Evolutionary conservation across 2,888 invertebrate genomes (phyloP).

Genomic region (Tigriopus californicus): DNA sequence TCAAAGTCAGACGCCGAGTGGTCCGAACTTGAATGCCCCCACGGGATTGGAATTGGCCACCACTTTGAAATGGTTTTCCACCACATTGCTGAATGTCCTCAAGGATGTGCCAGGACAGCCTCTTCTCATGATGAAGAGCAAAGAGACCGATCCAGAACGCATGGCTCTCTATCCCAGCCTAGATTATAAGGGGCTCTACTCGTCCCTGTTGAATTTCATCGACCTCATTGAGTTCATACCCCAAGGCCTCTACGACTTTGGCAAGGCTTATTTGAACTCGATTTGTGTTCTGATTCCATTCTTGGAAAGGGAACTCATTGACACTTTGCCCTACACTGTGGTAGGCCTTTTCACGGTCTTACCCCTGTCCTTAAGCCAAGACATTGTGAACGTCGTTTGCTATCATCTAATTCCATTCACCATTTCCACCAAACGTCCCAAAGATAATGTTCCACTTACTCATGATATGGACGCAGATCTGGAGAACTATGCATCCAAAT

Average conservation of each 20-base stretch:
- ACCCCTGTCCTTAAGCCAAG: slow-evolving; percentile 73
- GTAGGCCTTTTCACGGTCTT: slow-evolving; percentile 85
- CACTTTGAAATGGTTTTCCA: slow-evolving; percentile 93
- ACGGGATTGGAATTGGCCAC: slow-evolving; percentile 90
- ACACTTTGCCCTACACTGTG: slow-evolving; percentile 80
- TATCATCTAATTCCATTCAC: slow-evolving; percentile 80
- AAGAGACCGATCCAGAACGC: slow-evolving; percentile 57
- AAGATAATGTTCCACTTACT: not conserved
- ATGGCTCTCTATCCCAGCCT: slow-evolving; percentile 86
- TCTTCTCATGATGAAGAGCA: slow-evolving; percentile 68
- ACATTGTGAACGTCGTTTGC: slow-evolving; percentile 81
- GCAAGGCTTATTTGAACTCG: slow-evolving; percentile 78
- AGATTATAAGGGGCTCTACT: slow-evolving; percentile 88
- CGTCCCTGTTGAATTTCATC: slow-evolving; percentile 67
- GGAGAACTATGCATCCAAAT: slow-evolving; percentile 22
- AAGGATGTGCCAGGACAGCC: slow-evolving; percentile 91
- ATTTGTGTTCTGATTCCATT: slow-evolving; percentile 87
- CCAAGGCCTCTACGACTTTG: slow-evolving; percentile 69
- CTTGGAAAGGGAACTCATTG: slow-evolving; percentile 84
- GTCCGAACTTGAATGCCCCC: slow-evolving; percentile 37
- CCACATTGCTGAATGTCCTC: slow-evolving; percentile 79
- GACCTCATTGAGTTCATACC: slow-evolving; percentile 85
- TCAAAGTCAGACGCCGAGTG: slow-evolving; percentile 39
- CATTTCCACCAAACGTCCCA: not conserved
- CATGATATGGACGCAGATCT: slow-evolving; percentile 20